phyloP scores from a whole-genome alignment of 2,888 invertebrate species.

The Lasioglossum leucozonium region DNA sequence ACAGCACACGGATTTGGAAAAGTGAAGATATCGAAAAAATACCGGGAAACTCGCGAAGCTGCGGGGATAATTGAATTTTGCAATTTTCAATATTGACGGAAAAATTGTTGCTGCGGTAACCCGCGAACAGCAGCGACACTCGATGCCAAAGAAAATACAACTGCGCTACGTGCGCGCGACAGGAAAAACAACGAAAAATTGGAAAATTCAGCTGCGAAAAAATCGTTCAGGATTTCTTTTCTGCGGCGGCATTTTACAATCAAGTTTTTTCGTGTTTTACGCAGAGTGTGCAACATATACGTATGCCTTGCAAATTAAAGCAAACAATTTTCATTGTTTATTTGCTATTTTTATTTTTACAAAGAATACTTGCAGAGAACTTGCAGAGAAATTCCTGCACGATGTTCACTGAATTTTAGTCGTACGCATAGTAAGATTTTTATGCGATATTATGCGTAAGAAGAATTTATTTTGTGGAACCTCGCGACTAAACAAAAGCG shows the following conservation, averaged over 20 bases:
- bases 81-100: neutral
- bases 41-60: neutral
- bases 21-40: neutral
- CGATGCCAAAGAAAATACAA: too few relatives aligned
- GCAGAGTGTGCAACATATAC: too few relatives aligned
- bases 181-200: too few relatives aligned
- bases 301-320: too few relatives aligned
- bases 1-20: neutral
- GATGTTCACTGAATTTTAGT: neutral
- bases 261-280: too few relatives aligned
- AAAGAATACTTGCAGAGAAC: too few relatives aligned
- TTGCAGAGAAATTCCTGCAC: neutral
- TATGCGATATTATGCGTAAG: neutral
- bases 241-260: too few relatives aligned
- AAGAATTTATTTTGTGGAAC: neutral
- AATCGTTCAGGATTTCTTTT: too few relatives aligned
- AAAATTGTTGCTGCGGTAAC: neutral
- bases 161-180: too few relatives aligned
- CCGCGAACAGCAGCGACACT: neutral
- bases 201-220: too few relatives aligned
- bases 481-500: neutral
- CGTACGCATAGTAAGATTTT: neutral
- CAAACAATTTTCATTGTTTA: too few relatives aligned
- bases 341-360: too few relatives aligned
- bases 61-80: neutral